Conservation (phyloP, 1,140 invertebrate species). For the Drosophila suzukii region DNA sequence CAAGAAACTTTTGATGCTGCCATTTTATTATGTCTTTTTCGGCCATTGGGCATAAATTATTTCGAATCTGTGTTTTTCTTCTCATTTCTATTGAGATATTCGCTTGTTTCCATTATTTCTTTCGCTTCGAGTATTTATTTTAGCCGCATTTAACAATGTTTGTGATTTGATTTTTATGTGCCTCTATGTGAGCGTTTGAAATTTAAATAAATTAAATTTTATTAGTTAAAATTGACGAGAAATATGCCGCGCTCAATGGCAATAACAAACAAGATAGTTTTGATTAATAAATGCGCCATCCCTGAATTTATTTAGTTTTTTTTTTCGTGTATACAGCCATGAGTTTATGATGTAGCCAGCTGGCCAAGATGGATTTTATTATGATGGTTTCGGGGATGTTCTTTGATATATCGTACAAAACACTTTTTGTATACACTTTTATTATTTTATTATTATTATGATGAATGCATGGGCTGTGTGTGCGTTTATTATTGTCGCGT, state of each 20-base stretch:
- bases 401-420: slow-evolving; percentile 55
- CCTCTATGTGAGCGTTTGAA: slow-evolving; percentile 44
- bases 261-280: slow-evolving; percentile 75
- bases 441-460: slow-evolving; percentile 67
- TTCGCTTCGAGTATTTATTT: slow-evolving; percentile 23
- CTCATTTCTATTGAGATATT: slow-evolving; percentile 63
- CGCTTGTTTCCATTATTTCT: slow-evolving; percentile 32
- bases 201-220: slow-evolving; percentile 83
- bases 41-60: slow-evolving; percentile 78
- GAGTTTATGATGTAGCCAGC: slow-evolving; percentile 57
- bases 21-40: slow-evolving; percentile 51
- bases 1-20: slow-evolving; percentile 43
- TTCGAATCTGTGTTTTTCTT: slow-evolving; percentile 58
- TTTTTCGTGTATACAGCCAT: slow-evolving; percentile 9
- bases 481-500: slow-evolving; percentile 65
- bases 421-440: slow-evolving; percentile 64
- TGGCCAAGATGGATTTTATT: slow-evolving; percentile 62
- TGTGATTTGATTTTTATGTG: slow-evolving; percentile 59
- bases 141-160: slow-evolving; percentile 51
- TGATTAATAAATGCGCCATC: slow-evolving; percentile 70
- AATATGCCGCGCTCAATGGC: slow-evolving; percentile 74
- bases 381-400: slow-evolving; percentile 31
- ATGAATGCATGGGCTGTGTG: slow-evolving; percentile 34
- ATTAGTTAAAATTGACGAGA: slow-evolving; percentile 78
- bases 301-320: slow-evolving; percentile 5